A percentile compares a stretch with the other conserved stretches of the same genome.
Conservation (phyloP, 2,888 invertebrate genomes). For the Sturmia bella region DNA sequence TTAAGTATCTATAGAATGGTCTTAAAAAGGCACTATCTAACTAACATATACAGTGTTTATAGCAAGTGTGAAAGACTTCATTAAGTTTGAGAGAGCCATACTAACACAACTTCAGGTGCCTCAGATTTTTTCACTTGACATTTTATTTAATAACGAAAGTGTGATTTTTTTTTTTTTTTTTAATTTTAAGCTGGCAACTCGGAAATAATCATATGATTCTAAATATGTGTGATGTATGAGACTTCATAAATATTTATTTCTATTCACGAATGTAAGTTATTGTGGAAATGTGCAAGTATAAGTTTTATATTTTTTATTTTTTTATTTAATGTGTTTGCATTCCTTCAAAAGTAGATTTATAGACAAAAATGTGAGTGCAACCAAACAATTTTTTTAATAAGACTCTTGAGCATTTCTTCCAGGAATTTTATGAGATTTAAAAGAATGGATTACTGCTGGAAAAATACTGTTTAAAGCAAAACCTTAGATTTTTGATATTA, state of each 20-base stretch:
- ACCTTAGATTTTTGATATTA: no score
- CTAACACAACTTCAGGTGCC: no score
- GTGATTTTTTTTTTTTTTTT: no score
- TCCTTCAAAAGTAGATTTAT: slow-evolving; percentile 60
- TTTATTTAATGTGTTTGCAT: slow-evolving; percentile 26
- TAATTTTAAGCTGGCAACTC: neutral
- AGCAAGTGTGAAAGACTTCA: no score
- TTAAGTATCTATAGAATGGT: no score
- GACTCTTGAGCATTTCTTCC: slow-evolving; percentile 19
- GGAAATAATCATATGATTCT: slow-evolving; percentile 18
- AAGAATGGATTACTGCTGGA: slow-evolving; percentile 2
- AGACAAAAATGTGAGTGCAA: slow-evolving; percentile 56
- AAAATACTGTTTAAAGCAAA: no score
- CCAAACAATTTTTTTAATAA: slow-evolving; percentile 48
- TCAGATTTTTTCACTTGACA: no score
- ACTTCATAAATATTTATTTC: slow-evolving; percentile 11
- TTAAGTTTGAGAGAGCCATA: no score
- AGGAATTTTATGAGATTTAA: neutral
- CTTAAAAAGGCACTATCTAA: no score
- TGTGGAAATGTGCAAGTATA: neutral
- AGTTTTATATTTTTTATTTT: neutral
- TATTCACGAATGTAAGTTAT: neutral
- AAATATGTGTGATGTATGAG: slow-evolving; percentile 15
- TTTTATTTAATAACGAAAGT: no score
- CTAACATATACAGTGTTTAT: no score